These are phyloP conservation scores for Epinotia bilunana DNA, from an alignment of 2,888 invertebrate genomes.

Conservation along the genomic window DNA sequence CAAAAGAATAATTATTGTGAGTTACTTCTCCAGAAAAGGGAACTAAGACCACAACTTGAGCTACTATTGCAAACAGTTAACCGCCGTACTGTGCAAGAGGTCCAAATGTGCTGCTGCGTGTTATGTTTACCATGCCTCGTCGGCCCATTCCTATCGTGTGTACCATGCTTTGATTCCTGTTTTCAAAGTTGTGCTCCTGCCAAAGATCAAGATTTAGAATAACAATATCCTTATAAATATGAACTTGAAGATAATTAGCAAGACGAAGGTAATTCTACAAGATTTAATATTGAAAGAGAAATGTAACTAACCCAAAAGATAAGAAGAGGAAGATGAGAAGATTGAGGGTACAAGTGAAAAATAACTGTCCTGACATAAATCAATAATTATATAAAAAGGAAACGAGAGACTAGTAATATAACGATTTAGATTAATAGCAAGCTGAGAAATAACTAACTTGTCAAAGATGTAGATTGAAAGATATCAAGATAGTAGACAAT, in stretches of 20 bases:
- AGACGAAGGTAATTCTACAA: neutral
- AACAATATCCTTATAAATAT: neutral
- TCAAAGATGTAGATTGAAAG: neutral
- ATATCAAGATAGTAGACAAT: no score
- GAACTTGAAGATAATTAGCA: neutral
- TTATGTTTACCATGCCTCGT: neutral
- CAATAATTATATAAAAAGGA: no score
- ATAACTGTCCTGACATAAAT: no score
- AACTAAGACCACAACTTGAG: no score
- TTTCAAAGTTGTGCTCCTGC: neutral
- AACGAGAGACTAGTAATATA: no score
- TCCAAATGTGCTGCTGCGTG: conserved; percentile 11
- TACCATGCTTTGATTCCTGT: conserved; percentile 17
- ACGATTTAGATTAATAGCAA: neutral
- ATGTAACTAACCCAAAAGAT: neutral
- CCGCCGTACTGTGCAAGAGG: neutral
- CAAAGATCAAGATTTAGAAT: neutral
- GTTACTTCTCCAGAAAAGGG: no score
- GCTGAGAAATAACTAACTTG: neutral
- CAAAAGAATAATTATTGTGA: no score
- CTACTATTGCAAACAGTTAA: neutral
- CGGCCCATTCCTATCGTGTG: conserved; percentile 2
- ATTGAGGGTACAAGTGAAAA: no score
- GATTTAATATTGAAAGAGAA: no score
- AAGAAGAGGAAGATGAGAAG: no score